Evolutionary conservation across 2,113 vertebrate species (phyloP).

Genomic region (Pangasianodon hypophthalmus): DNA sequence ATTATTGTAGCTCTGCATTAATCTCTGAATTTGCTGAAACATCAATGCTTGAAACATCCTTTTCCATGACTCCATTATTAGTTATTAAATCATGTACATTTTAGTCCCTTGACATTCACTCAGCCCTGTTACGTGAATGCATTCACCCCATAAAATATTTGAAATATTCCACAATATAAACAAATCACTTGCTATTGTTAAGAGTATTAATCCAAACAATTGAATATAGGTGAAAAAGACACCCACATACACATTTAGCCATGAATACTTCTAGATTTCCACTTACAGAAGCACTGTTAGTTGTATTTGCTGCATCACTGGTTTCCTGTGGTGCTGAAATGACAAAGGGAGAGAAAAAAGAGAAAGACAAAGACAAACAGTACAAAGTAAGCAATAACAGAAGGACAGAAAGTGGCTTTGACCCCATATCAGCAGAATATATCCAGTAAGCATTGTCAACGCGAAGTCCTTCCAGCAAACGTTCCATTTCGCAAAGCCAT

Average conservation of each 20-base stretch:
- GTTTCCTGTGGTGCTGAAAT: background rate
- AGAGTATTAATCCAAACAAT: background rate
- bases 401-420: background rate
- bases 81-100: background rate
- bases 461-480: background rate
- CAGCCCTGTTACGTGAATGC: background rate
- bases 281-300: background rate
- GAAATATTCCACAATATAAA: background rate
- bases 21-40: background rate
- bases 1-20: background rate
- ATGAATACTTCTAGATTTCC: background rate
- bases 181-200: background rate
- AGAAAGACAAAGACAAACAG: background rate
- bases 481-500: conserved; percentile 36
- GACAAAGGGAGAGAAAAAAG: background rate
- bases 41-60: background rate
- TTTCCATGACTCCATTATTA: background rate
- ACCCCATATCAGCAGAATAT: conserved; percentile 1
- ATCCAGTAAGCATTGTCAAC: background rate
- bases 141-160: background rate
- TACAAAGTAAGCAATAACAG: background rate
- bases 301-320: background rate
- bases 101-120: background rate
- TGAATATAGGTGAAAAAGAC: background rate
- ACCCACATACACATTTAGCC: background rate